phyloP scores from a whole-genome alignment of 92 coral and sea anemone species.

The Epizoanthus fatuus region DNA sequence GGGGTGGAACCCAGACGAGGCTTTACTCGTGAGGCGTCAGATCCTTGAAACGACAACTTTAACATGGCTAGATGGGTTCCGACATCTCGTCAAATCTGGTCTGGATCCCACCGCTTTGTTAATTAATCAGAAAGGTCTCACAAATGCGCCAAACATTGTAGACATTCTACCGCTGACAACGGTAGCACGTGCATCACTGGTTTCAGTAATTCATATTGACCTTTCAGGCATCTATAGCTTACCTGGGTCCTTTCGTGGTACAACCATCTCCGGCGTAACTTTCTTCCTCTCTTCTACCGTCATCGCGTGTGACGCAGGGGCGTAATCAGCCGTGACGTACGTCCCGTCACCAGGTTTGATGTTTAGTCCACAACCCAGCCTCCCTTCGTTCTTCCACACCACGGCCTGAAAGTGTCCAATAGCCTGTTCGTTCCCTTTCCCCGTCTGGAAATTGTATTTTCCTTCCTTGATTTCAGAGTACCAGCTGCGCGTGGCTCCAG shows the following conservation, averaged over 20 bases:
- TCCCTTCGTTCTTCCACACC: conserved; percentile 64
- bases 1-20: too few relatives aligned
- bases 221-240: neutral
- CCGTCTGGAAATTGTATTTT: conserved; percentile 60
- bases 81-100: too few relatives aligned
- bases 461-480: conserved; percentile 66
- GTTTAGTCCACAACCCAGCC: conserved; percentile 67
- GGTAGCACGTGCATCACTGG: too few relatives aligned
- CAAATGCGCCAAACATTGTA: too few relatives aligned
- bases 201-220: too few relatives aligned
- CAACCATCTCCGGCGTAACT: conserved; percentile 50
- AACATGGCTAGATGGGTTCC: too few relatives aligned
- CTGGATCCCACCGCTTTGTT: too few relatives aligned
- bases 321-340: conserved; percentile 70
- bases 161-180: too few relatives aligned
- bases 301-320: conserved; percentile 63
- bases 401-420: conserved; percentile 75
- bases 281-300: conserved; percentile 22
- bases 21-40: too few relatives aligned
- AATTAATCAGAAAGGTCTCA: too few relatives aligned
- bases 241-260: conserved; percentile 51
- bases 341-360: conserved; percentile 63
- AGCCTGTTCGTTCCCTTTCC: conserved; percentile 58
- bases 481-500: conserved; percentile 32
- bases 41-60: too few relatives aligned